Evolutionary conservation across 2,888 invertebrate species (phyloP).

Genomic region (Monochamus alternatus): DNA sequence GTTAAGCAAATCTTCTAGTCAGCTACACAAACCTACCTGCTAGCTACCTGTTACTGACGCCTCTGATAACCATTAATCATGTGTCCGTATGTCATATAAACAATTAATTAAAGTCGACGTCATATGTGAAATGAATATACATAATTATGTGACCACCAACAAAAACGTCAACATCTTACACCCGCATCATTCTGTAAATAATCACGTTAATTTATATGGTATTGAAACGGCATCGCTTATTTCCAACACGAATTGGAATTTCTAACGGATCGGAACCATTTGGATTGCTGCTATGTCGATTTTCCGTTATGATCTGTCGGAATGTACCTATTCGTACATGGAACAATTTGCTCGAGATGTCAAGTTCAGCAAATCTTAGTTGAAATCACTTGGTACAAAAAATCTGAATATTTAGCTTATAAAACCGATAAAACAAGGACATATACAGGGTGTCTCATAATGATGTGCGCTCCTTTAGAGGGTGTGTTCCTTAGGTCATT

Average conservation of each 20-base stretch:
- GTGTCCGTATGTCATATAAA: neutral
- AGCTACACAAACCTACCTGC: neutral
- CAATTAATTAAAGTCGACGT: neutral
- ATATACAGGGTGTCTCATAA: no score
- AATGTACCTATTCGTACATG: neutral
- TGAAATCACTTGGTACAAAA: no score
- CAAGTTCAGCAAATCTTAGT: no score
- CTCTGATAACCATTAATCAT: neutral
- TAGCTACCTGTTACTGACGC: neutral
- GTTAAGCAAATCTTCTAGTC: neutral
- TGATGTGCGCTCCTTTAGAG: no score
- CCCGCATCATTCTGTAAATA: neutral
- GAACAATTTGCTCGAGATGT: neutral
- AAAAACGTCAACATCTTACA: neutral
- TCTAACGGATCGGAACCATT: constrained; percentile 25
- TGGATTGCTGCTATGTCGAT: constrained; percentile 21
- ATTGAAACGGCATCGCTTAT: constrained; percentile 3
- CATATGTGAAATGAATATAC: neutral
- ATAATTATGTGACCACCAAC: neutral
- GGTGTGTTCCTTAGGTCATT: no score
- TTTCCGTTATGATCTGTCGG: constrained; percentile 16
- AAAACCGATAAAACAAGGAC: no score
- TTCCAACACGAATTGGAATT: constrained; percentile 29
- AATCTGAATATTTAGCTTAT: no score
- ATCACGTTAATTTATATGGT: neutral